Base-by-base conservation (phyloP, 2,113 vertebrate species). In the Spea multiplicata region DNA sequence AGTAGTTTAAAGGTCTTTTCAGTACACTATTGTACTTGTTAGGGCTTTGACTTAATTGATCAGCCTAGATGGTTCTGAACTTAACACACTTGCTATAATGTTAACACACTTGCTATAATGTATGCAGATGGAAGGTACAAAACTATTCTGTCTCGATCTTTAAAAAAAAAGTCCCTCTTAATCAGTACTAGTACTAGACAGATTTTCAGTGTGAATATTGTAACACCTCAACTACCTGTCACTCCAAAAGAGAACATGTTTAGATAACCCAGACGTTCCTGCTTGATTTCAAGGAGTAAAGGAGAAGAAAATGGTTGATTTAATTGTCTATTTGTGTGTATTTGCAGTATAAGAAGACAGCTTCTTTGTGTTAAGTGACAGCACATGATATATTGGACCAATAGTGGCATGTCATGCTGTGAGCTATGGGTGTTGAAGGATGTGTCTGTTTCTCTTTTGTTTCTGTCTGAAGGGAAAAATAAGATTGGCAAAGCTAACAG, bases 321-420 rank as follows among this genome's bases (percentile, higher is more conserved):
- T 89, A 86, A 83, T 70, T 84, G 73, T 83, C 66, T 62, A 68
- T 80, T 82, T 30, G 55, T 84, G 44, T 82, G 84, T 87, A 46
- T 81, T 80, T 65, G 79, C 74, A 3, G 6, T 80, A 1, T 81
- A 82, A 74, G 70, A 50, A 73, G 50, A 73, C 12, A 14, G 30
- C 3, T 77, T 73, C 78, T 89, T 86, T 82, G 68, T 86, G 84
- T 44, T 85, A 84, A 87, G 85, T 87, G 82, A 87, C 83, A 86
- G 45, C 53, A 72, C 50, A 75, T 85, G 84, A 83, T 85, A 84
- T 71, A 78, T 84, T 69, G 71, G 14, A n/a, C 30, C 3, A 62
- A 44, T 79, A 75, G 81, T 48, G 59, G 78, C 82, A 84, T 74
- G 68, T 76, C 48, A 86, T 55, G 82, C 81, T 80, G 78, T 76